Conservation (phyloP, 1,140 invertebrate genomes). For the Oncopodura yosiiana region DNA sequence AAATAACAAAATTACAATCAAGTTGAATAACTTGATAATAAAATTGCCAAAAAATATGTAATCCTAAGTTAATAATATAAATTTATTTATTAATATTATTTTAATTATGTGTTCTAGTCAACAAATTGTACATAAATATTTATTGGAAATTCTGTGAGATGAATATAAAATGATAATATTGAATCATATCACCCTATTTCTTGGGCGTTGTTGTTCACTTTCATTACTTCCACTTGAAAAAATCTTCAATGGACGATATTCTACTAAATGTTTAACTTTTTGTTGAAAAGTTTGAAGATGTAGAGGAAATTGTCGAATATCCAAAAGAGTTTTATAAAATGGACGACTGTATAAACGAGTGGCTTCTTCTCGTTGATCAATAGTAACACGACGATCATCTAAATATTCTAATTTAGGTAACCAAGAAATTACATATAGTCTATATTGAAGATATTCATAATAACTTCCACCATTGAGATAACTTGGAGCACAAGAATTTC, state of each 20-base stretch:
- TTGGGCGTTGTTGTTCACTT: no score
- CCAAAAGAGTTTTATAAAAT: constrained; percentile 38
- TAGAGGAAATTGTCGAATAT: constrained; percentile 18
- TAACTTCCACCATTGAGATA: constrained; percentile 62
- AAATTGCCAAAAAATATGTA: no score
- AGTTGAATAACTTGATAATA: no score
- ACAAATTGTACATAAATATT: no score
- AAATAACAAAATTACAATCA: no score
- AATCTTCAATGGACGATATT: neutral
- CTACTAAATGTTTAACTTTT: constrained; percentile 18
- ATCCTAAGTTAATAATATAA: no score
- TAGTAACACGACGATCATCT: constrained; percentile 53
- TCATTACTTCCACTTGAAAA: no score
- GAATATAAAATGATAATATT: no score
- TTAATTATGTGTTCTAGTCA: no score
- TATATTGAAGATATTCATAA: constrained; percentile 64
- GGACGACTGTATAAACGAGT: constrained; percentile 50
- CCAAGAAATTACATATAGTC: constrained; percentile 57
- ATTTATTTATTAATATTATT: no score
- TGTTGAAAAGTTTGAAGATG: constrained; percentile 24
- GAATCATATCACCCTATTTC: no score
- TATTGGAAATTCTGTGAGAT: no score
- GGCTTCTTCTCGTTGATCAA: constrained; percentile 48
- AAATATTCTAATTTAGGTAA: constrained; percentile 54
- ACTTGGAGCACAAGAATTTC: constrained; percentile 62